phyloP scores from a whole-genome alignment of 2,113 vertebrate species.

The Reinhardtius hippoglossoides region DNA sequence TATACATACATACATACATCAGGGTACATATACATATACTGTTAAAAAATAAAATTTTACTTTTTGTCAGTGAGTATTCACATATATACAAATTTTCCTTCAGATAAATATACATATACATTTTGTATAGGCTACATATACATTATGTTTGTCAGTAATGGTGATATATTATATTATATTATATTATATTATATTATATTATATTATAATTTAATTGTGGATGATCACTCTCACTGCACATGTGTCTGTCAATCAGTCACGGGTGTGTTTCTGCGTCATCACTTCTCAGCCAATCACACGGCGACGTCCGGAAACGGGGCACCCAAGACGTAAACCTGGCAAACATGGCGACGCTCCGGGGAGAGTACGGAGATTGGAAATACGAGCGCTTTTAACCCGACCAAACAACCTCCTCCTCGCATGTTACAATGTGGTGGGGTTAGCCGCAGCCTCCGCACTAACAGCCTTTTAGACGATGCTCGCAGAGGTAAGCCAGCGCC shows the following conservation, averaged over 20 bases:
- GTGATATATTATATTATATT: no score
- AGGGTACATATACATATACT: no score
- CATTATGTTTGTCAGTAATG: no score
- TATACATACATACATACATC: no score
- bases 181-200: no score
- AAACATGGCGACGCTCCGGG: conserved; percentile 84
- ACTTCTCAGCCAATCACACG: conserved; percentile 66
- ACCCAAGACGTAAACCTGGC: conserved; percentile 73
- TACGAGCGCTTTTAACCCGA: conserved; percentile 74
- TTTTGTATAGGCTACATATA: no score
- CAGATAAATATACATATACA: no score
- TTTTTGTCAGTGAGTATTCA: no score
- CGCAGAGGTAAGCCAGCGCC: conserved; percentile 81
- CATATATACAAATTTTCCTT: no score
- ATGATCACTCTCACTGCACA: conserved; percentile 9
- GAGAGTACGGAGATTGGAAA: conserved; percentile 78
- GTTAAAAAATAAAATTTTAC: no score
- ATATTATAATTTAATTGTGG: no score
- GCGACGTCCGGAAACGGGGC: conserved; percentile 56
- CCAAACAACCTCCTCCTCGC: conserved; percentile 47
- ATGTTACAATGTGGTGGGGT: conserved; percentile 81
- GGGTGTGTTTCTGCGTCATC: conserved; percentile 67
- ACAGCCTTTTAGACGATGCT: conserved; percentile 82
- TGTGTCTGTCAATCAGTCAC: conserved; percentile 54
- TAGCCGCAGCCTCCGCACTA: conserved; percentile 67